These are phyloP conservation scores for Pristionchus mayeri DNA, from an alignment of 2,888 invertebrate genomes.

Conservation along the genomic window DNA sequence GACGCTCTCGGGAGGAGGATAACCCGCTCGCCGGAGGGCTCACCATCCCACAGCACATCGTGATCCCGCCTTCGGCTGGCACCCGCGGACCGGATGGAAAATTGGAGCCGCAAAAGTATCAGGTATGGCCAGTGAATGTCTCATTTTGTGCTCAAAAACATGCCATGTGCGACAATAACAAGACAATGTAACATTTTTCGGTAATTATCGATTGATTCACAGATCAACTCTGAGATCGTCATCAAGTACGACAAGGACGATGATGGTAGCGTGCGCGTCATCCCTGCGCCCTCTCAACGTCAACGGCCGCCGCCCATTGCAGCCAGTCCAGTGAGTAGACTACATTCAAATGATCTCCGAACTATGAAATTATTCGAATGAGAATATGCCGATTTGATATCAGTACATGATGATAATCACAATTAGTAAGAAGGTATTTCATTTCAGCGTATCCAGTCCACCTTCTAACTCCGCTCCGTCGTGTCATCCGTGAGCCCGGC, in stretches of 20 bases:
- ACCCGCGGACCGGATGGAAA: constrained; percentile 66
- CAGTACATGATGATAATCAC: too few relatives aligned
- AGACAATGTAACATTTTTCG: constrained; percentile 57
- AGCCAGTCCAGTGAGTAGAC: background rate
- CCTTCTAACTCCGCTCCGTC: constrained; percentile 36
- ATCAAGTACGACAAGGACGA: constrained; percentile 73
- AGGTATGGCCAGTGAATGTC: too few relatives aligned
- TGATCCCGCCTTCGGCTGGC: constrained; percentile 70
- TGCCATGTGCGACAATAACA: constrained; percentile 63
- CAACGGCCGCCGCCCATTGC: background rate
- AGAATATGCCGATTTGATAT: too few relatives aligned
- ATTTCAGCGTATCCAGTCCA: constrained; percentile 21
- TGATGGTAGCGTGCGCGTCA: constrained; percentile 31
- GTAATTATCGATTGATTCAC: too few relatives aligned
- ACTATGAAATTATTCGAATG: background rate
- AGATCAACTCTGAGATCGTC: constrained; percentile 76
- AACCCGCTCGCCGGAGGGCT: constrained; percentile 55
- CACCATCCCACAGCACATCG: constrained; percentile 74
- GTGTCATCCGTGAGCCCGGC: constrained; percentile 1
- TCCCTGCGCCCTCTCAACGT: background rate
- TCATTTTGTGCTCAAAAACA: too few relatives aligned
- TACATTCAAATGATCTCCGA: too few relatives aligned
- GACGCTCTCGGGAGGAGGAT: constrained; percentile 45
- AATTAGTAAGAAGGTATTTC: too few relatives aligned
- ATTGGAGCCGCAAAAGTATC: constrained; percentile 66